Percentiles rank a stretch among this genome's conserved stretches.
Conservation (phyloP, 2,113 vertebrate genomes). For the Strix aluco region DNA sequence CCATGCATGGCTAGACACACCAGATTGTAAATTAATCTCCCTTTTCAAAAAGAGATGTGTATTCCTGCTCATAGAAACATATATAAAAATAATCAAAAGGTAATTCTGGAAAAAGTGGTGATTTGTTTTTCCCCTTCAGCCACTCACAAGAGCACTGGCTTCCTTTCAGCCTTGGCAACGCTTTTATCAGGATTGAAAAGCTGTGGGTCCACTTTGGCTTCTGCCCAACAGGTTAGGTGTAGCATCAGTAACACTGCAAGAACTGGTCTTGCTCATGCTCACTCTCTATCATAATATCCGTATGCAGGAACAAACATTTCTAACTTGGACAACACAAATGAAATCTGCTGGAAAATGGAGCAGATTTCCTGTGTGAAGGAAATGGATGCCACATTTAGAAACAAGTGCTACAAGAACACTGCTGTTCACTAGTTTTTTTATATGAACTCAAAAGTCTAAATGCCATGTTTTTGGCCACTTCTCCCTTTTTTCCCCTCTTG, state of each 20-base stretch:
- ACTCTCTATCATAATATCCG: neutral
- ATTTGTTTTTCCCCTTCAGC: neutral
- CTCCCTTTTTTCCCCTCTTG: neutral
- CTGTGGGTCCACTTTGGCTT: neutral
- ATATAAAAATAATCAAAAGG: neutral
- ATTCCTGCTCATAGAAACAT: neutral
- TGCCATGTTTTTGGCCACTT: neutral
- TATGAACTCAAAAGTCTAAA: neutral
- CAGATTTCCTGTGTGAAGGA: neutral
- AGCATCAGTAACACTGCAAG: neutral
- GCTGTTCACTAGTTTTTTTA: neutral
- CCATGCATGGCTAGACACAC: neutral
- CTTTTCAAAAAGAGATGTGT: neutral
- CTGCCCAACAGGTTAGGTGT: neutral
- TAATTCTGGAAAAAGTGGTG: neutral
- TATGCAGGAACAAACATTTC: slow-evolving; percentile 19
- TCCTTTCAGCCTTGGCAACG: neutral
- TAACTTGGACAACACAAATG: neutral
- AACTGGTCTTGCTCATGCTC: neutral
- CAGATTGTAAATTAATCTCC: neutral
- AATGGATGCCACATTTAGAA: slow-evolving; percentile 18
- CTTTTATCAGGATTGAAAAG: neutral
- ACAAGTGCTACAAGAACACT: neutral
- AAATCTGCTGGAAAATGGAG: neutral
- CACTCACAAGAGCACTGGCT: neutral